Evolutionary conservation across 2,797 vertebrate species (phyloP), one percentile per base, ranked within the genome.

Genomic region (Macropus fuliginosus): DNA sequence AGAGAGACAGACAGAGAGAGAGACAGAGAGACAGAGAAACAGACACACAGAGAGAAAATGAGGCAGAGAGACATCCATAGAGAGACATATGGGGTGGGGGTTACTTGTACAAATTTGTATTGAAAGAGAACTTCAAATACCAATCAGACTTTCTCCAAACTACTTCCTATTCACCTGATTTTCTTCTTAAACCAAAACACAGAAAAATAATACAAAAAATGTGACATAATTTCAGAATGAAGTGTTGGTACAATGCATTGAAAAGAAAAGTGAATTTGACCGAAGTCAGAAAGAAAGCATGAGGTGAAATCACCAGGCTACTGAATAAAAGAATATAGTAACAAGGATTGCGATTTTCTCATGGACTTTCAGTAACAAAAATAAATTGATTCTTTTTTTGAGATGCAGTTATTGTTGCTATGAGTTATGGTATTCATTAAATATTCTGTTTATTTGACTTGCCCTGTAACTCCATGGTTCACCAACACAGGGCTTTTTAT

Each of bases 361-460:
- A 81, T 50, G 24, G 4, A 94, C 28, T 92, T 95, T 94, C 92
- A 93, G 93, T 55, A 94, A 92, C 31, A 62, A 94, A 89, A 55
- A 46, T 3, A 5, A 10, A 52, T 91, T 92, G 55, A 55, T 21
- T 93, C 56, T 29, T 54, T 46, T 46, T n/a, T n/a, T n/a, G 59
- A 95, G 90, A 94, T 50, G 11, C 28, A 90, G 54, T 57, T 50
- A n/a, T 52, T 81, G 52, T 54, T 96, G 81, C 54, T 55, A 40
- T 0, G 16, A 95, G n/a, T 8, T 29, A 81, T 4, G 46, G 92
- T 27, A 11, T 31, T 0, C 29, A 54, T 92, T 54, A 95, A 14
- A 91, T 31, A 66, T 94, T 96, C 59, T 29, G 95, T 94, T 91
- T 90, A 54, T 24, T 90, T 92, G 56, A 92, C 54, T 95, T 55